phyloP scores from a whole-genome alignment of 2,113 vertebrate genomes.

The Furnarius figulus region DNA sequence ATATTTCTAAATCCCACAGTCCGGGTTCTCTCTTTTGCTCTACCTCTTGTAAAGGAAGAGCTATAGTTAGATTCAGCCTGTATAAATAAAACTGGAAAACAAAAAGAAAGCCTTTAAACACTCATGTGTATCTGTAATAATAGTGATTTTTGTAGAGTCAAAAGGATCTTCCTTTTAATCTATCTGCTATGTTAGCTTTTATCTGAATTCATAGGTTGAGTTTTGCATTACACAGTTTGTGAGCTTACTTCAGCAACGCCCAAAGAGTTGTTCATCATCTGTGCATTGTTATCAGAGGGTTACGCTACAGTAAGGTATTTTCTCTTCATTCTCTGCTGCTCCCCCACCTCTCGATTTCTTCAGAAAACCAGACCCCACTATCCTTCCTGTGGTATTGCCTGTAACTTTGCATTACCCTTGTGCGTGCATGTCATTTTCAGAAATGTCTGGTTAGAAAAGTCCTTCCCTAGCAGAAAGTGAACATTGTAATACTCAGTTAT shows the following conservation, averaged over 20 bases:
- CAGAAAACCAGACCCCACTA: not conserved
- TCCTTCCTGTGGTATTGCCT: not conserved
- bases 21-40: not conserved
- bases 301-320: not conserved
- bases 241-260: not conserved
- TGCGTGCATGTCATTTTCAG: not conserved
- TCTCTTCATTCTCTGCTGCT: not conserved
- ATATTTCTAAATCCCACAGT: not conserved
- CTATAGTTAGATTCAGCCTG: not conserved
- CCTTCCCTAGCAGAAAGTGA: not conserved
- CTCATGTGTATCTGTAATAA: not conserved
- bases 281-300: not conserved
- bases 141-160: not conserved
- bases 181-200: not conserved
- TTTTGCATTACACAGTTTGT: not conserved
- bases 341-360: not conserved
- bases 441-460: not conserved
- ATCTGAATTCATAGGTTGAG: not conserved
- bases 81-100: not conserved
- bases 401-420: not conserved
- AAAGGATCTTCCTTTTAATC: not conserved
- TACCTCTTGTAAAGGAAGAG: not conserved
- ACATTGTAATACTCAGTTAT: not conserved
- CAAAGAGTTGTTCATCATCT: not conserved
- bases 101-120: not conserved